Evolutionary conservation across 23 tunicate species (phyloP).

Genomic region (Trididemnum miniatum): DNA sequence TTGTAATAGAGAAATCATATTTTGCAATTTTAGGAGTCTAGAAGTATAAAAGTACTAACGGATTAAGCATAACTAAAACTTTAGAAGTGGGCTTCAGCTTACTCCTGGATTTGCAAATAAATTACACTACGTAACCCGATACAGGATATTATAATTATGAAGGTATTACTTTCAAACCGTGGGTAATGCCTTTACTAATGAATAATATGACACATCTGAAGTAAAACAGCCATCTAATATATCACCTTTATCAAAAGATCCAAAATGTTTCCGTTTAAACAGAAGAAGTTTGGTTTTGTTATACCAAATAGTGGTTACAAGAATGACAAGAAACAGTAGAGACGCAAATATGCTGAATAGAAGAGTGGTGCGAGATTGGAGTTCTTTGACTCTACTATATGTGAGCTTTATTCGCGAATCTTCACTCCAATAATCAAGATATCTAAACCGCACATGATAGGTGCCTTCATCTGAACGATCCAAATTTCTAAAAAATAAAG

Average conservation of each 20-base stretch:
- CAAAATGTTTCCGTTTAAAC: background rate
- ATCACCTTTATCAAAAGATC: conserved; percentile 3
- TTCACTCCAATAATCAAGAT: background rate
- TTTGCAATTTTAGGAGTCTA: no score
- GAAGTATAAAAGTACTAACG: no score
- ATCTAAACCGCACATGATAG: background rate
- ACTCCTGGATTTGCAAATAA: no score
- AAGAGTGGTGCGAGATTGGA: background rate
- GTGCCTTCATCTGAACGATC: background rate
- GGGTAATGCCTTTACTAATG: no score
- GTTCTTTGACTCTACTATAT: background rate
- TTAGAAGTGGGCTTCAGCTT: no score
- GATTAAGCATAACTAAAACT: no score
- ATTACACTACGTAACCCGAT: no score
- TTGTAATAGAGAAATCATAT: no score
- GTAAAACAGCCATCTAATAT: no score
- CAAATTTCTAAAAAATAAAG: background rate
- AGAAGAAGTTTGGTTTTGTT: conserved; percentile 2
- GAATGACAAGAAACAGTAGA: background rate
- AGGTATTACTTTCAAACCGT: no score
- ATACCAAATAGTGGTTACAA: background rate
- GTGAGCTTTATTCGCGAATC: background rate
- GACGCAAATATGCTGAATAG: background rate
- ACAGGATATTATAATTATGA: no score
- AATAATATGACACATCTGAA: no score